These are phyloP conservation scores for Gambusia yucatana DNA, from an alignment of 2,797 vertebrate species.

Conservation along the genomic window DNA sequence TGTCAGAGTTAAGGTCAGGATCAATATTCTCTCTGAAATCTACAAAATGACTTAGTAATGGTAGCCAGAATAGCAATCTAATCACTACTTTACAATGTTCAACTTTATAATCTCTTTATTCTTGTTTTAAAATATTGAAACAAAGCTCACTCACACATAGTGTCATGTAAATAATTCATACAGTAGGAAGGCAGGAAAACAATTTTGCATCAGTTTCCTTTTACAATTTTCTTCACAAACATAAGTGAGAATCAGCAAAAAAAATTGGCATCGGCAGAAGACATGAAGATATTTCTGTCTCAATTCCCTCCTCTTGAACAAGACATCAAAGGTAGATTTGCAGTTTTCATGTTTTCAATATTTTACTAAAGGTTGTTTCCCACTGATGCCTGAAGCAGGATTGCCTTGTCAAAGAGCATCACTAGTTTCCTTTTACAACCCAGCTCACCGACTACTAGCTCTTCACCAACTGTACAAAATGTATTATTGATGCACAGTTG, in stretches of 20 bases:
- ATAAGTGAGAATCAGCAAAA: neutral
- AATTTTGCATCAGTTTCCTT: neutral
- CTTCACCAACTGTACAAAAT: neutral
- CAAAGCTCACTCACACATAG: neutral
- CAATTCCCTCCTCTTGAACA: neutral
- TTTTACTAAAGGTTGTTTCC: neutral
- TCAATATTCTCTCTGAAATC: neutral
- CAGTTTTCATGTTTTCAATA: neutral
- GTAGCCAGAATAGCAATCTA: neutral
- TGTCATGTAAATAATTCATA: neutral
- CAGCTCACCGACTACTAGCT: neutral
- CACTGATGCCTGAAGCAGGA: neutral
- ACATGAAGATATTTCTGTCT: neutral
- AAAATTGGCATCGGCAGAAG: neutral
- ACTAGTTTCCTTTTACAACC: neutral
- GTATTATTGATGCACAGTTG: neutral
- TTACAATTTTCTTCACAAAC: neutral
- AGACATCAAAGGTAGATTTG: neutral
- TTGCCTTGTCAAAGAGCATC: neutral
- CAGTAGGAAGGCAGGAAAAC: neutral
- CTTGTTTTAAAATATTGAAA: neutral
- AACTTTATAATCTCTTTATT: neutral
- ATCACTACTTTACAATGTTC: neutral
- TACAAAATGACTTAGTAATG: neutral
- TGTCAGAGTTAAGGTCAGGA: neutral